Evolutionary conservation across 2,797 vertebrate genomes (phyloP).

Genomic region (Cephalopachus bancanus): DNA sequence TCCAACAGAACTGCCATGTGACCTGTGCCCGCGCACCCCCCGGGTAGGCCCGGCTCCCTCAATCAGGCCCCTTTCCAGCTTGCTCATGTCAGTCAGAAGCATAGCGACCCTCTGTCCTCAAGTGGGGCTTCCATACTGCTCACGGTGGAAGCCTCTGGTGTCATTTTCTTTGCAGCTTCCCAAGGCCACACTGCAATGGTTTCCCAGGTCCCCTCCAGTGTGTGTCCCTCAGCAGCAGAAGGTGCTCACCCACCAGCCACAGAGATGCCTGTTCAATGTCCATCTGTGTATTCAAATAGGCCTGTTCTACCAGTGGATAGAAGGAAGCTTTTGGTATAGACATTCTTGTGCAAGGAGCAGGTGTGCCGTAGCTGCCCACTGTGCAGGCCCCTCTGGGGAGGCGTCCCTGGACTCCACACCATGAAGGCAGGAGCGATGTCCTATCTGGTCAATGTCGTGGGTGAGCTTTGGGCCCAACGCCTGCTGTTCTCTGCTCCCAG

Average conservation of each 20-base stretch:
- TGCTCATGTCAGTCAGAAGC: background rate
- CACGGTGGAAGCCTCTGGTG: background rate
- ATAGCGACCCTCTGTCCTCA: background rate
- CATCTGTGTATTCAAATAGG: background rate
- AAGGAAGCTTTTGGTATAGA: background rate
- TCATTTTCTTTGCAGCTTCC: background rate
- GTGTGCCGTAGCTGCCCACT: background rate
- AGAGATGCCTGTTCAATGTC: background rate
- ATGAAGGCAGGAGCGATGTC: background rate
- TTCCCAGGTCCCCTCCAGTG: background rate
- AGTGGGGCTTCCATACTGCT: background rate
- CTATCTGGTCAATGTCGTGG: background rate
- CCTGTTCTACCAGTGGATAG: background rate
- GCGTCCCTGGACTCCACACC: background rate
- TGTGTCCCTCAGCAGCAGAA: background rate
- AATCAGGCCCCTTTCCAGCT: background rate
- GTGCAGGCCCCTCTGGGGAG: background rate
- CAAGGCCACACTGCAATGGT: background rate
- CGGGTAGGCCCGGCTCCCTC: background rate
- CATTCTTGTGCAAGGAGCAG: background rate
- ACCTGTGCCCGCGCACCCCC: fast-evolving
- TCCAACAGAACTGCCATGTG: slow-evolving; percentile 42
- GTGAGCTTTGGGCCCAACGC: background rate
- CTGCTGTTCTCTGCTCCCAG: background rate
- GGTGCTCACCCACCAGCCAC: background rate